A percentile compares a stretch with the other conserved stretches of the same genome.
These are phyloP conservation scores for Cenopis cana DNA, from an alignment of 2,888 invertebrate genomes.

Conservation along the genomic window DNA sequence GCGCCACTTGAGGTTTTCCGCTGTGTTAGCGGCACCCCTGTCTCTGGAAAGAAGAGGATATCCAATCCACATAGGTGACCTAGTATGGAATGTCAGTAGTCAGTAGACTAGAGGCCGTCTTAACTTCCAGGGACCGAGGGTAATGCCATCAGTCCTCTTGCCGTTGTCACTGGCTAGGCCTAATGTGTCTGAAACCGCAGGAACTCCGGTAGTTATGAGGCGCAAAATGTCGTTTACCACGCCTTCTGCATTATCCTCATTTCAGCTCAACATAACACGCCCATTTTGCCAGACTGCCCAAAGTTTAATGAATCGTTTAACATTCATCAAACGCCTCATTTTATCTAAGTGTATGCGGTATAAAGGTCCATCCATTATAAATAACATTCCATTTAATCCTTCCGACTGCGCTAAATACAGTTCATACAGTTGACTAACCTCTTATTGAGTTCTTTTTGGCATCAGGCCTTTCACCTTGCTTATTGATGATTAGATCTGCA, in stretches of 20 bases:
- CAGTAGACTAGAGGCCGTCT: too few species aligned
- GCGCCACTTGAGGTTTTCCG: too few species aligned
- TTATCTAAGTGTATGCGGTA: not conserved
- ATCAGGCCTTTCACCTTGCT: slow-evolving; percentile 1
- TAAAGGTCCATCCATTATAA: slow-evolving; percentile 1
- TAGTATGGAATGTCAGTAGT: too few species aligned
- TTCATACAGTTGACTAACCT: slow-evolving; percentile 1
- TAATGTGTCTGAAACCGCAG: too few species aligned
- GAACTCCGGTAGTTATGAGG: too few species aligned
- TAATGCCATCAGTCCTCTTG: too few species aligned
- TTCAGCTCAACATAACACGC: not conserved
- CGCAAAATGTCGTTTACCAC: too few species aligned
- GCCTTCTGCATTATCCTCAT: not conserved
- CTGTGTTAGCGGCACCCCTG: too few species aligned
- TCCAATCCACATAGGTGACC: too few species aligned
- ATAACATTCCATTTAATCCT: slow-evolving; percentile 1
- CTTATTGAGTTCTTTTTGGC: not conserved
- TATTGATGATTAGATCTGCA: not conserved
- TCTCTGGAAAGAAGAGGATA: too few species aligned
- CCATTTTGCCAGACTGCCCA: not conserved
- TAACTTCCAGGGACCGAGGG: too few species aligned
- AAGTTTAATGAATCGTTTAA: not conserved
- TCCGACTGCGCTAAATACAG: slow-evolving; percentile 1
- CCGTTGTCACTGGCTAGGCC: too few species aligned
- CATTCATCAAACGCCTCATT: not conserved